Percentiles rank a stretch among this genome's conserved stretches.
Evolutionary conservation across 1,140 invertebrate genomes (phyloP).

Genomic region (Diploscapter pachys): DNA sequence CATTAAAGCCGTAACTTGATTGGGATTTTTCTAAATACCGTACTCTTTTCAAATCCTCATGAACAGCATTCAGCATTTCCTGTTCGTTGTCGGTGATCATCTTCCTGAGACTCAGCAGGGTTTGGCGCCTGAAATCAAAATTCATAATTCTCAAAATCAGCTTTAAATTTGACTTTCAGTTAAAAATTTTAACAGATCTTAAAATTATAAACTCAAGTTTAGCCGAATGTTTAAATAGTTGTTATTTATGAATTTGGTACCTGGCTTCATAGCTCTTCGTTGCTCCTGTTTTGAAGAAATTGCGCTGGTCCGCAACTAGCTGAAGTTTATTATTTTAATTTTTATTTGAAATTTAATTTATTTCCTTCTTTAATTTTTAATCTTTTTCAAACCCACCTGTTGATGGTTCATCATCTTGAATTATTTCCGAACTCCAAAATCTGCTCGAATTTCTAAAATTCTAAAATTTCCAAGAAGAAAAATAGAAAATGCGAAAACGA

Average conservation of each 20-base stretch:
- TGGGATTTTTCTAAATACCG: background rate
- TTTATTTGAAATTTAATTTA: no score
- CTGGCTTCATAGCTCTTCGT: background rate
- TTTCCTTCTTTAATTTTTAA: no score
- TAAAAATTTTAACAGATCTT: no score
- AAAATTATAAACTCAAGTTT: no score
- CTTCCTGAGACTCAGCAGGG: conserved; percentile 32
- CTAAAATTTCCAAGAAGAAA: no score
- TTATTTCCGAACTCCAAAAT: no score
- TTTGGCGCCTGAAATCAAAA: background rate
- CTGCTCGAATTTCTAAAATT: no score
- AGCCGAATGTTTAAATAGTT: no score
- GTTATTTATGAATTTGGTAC: no score
- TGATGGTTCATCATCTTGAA: no score
- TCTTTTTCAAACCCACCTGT: no score
- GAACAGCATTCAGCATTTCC: conserved; percentile 44
- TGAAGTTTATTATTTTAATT: background rate
- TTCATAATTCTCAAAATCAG: background rate
- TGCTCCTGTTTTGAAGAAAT: conserved; percentile 1
- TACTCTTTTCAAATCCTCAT: conserved; percentile 47
- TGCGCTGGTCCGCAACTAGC: conserved; percentile 10
- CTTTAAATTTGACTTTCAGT: background rate
- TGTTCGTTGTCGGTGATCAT: conserved; percentile 43
- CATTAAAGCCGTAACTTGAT: background rate
- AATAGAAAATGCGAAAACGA: no score